These are phyloP conservation scores for Cheilosia soror DNA, from an alignment of 2,888 invertebrate genomes.

Conservation along the genomic window DNA sequence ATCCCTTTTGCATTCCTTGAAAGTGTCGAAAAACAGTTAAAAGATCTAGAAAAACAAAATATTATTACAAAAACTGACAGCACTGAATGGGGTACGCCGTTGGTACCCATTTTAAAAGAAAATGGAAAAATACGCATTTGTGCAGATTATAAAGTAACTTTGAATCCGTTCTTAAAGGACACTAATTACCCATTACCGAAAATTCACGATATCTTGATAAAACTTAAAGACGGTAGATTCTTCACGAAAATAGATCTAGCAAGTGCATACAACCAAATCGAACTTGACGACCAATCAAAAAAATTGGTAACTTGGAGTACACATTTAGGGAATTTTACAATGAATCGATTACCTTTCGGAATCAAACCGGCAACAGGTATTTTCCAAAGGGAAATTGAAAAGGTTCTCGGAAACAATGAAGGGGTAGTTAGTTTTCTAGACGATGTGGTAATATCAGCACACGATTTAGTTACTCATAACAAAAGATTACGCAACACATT, in stretches of 20 bases:
- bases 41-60: slow-evolving; percentile 7
- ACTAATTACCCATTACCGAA: slow-evolving; percentile 25
- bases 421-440: slow-evolving; percentile 77
- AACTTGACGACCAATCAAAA: slow-evolving; percentile 77
- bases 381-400: slow-evolving; percentile 78
- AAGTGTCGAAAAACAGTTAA: slow-evolving; percentile 12
- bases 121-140: slow-evolving; percentile 36
- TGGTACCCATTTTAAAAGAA: slow-evolving; percentile 44
- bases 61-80: slow-evolving; percentile 37
- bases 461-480: neutral
- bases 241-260: slow-evolving; percentile 20
- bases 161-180: slow-evolving; percentile 16
- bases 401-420: slow-evolving; percentile 77
- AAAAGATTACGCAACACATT: neutral
- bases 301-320: slow-evolving; percentile 78
- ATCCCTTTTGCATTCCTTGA: slow-evolving; percentile 22
- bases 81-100: slow-evolving; percentile 22
- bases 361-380: slow-evolving; percentile 79
- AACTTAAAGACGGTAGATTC: slow-evolving; percentile 4
- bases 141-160: neutral
- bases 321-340: slow-evolving; percentile 78
- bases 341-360: slow-evolving; percentile 79
- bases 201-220: slow-evolving; percentile 10
- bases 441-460: slow-evolving; percentile 49
- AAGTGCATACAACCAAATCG: slow-evolving; percentile 79